Base-by-base conservation (phyloP, 2,797 vertebrate genomes). In the Spea hammondii region DNA sequence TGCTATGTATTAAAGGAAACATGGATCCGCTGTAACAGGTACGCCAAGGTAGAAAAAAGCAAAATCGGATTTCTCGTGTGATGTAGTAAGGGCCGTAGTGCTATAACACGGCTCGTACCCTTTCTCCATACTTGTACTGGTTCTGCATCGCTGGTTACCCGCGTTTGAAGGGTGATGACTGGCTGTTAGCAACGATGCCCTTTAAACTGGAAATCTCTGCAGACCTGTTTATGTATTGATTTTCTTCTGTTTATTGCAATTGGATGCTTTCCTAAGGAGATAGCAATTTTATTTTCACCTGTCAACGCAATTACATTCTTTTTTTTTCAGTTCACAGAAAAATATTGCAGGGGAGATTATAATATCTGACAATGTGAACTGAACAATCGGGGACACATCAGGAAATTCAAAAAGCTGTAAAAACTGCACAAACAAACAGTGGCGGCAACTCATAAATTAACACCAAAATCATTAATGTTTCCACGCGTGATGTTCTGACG, bases 221-320 rank as follows among this genome's bases (percentile, higher is more conserved):
- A 70, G 66, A 71, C 47, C 32, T 59, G 45, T 32, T 48, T 55
- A 5, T 69, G 10, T 67, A 80, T 80, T 80, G 77, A 79, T 72
- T 76, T 65, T 70, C 13, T 46, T 54, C 68, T 76, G 8, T 66
- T 60, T 80, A 72, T 78, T 64, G 10, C 55, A 62, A 53, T 49
- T 70, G 44, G 66, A 70, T 75, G 72, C 65, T 55, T 74, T 70
- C 75, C 66, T 53, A 79, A n/a, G 55, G 65, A 64, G 66, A 70
- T 50, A 70, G 78, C 72, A 17, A 71, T 76, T 69, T 62, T 47
- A 53, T 59, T 50, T 49, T 78, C 55, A 79, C 69, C 45, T 62
- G 50, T 48, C 65, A 54, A 46, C 51, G 48, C 53, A 57, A 80
- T 62, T 17, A 17, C 17, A 17, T 17, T 68, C 59, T 83, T 60